Conservation (phyloP, 1,140 invertebrate genomes). For the Mamestra configurata region DNA sequence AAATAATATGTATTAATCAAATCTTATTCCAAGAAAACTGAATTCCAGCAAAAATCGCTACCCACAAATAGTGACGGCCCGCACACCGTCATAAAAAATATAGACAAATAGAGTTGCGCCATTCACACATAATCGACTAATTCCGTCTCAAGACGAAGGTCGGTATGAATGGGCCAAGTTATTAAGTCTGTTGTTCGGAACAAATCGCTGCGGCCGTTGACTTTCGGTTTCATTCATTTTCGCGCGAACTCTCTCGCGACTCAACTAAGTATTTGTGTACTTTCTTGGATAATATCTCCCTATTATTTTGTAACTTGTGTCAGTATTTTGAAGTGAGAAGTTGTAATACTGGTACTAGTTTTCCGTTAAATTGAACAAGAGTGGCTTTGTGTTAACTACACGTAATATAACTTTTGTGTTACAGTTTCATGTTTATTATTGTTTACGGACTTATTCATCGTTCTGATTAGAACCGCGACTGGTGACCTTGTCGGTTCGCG, state of each 20-base stretch:
- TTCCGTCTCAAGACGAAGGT: conserved; percentile 34
- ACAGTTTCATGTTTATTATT: too few relatives aligned
- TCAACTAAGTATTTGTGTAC: conserved; percentile 41
- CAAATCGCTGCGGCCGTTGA: conserved; percentile 68
- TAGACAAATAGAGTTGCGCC: conserved; percentile 26
- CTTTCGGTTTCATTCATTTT: conserved; percentile 77
- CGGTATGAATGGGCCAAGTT: conserved; percentile 71
- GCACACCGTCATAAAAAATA: conserved; percentile 20
- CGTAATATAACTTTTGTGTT: too few relatives aligned
- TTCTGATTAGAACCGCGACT: too few relatives aligned
- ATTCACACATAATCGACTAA: conserved; percentile 57
- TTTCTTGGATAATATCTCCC: conserved; percentile 13
- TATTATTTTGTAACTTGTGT: conserved; percentile 7
- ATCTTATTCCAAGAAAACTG: too few relatives aligned
- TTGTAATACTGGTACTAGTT: too few relatives aligned
- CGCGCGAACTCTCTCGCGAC: conserved; percentile 24
- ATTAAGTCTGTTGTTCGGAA: conserved; percentile 71
- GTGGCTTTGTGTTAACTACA: too few relatives aligned
- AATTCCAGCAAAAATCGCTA: neutral
- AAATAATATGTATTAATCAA: too few relatives aligned
- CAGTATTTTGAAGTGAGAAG: neutral
- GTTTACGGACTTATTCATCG: too few relatives aligned
- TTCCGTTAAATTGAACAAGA: too few relatives aligned
- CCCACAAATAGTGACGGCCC: neutral
- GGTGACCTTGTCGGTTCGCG: too few relatives aligned